Base-by-base conservation (phyloP, 2,888 invertebrate species). In the Plutella xylostella region DNA sequence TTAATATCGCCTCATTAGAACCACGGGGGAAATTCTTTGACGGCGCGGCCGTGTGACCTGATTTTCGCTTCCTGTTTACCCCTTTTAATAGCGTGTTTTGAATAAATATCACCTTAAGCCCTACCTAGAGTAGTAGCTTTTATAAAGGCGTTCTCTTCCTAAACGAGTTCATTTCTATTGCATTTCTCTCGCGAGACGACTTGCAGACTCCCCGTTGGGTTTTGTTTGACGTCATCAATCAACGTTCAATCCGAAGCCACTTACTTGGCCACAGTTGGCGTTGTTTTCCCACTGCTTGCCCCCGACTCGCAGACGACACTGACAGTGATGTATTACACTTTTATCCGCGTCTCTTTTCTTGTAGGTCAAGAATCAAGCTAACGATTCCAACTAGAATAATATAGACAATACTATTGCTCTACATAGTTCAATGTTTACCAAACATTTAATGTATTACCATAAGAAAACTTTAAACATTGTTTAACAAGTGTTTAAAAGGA, bases 211-310 rank as follows among this genome's bases (percentile, higher is more conserved):
- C 41, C 46, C 47, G 48, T 50, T 54, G 49, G 54, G 54, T 55
- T 53, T 51, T 47, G 53, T 52, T 56, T 56, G 56, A 53, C 53
- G 55, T 53, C 61, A 64, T 67, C 61, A 59, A 66, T 70, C 61
- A 61, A 54, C 50, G 61, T 64, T 64, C 64, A 63, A 65, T 67
- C 60, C 56, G 55, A 51, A 58, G 55, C 42, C n/a, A 31, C 61
- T 63, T 55, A 56, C 52, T 59, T 57, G 55, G 51, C 55, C 49
- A 49, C 47, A 21, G 21, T 9, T 14, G 45, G 47, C 48, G 47
- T 48, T 51, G 55, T 63, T 22, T 43, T 35, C 19, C 25, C 37
- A 14, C n/a, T 55, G 55, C 59, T 58, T 49, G 55, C 56, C 55
- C 55, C 46, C 48, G 51, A 49, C 47, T 55, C 50, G n/a, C n/a